Evolutionary conservation across 2,113 vertebrate genomes (phyloP), one percentile per base, ranked within the genome.

Genomic region (Gila orcuttii): DNA sequence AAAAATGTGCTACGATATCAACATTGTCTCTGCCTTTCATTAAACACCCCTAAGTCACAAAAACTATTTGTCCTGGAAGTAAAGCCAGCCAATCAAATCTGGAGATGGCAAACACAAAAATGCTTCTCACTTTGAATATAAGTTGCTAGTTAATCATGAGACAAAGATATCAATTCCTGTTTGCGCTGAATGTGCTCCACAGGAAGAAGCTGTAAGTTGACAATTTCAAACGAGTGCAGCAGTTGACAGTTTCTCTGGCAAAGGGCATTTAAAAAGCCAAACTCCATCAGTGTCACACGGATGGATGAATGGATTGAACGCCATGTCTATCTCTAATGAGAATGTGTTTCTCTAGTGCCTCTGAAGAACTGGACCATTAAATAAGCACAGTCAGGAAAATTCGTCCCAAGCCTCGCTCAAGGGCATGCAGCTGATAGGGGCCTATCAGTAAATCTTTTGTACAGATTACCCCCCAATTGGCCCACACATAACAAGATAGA

Each of bases 371-470:
- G 31, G 23, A 71, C 66, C 81, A 59, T 83, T 83, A 83, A 83
- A 83, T 83, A 11, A 36, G 66, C 81, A 71, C 11, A 73, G 81
- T 83, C 81, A 73, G 81, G 81, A 25, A 73, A 73, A 83, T 57
- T 36, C 73, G 81, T 83, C 68, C 47, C 3, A 3, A 39, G 68
- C 66, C 50, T 50, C 1, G 25, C 62, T 82, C 62, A 82, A 82
- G 79, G 81, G 47, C 81, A 71, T 1, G 21, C 31, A 33, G 45
- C 33, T 55, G 47, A 83, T 83, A 69, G 31, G 81, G 47, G 31
- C 10, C 31, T 82, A 19, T 82, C 64, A 71, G 47, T 73, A 69
- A 59, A 17, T 33, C 6, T 77, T 77, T 71, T 25, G 47, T 83
- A 55, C 66, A 57, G 66, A 83, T 83, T 21, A 52, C 45, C 10